Evolutionary conservation across 1,140 invertebrate genomes (phyloP), one percentile per base, ranked within the genome.

Genomic region (Caenorhabditis latens): DNA sequence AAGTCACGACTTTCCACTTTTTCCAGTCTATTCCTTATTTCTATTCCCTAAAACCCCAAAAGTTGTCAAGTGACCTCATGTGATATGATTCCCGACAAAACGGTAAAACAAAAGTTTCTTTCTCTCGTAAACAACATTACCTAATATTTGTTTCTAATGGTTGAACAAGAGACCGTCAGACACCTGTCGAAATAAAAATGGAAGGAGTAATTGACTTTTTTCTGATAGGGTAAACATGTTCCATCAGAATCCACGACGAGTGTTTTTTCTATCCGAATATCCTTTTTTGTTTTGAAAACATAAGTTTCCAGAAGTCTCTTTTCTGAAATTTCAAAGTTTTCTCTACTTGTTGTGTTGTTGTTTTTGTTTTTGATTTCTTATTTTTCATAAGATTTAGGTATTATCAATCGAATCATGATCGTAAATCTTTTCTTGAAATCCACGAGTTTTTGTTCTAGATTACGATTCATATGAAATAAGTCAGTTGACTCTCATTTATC

Each of bases 91-190:
- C 42, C 61, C 32, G 24, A 32, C n/a, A 24, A 65, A 19, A 48
- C 32, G 9, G 71, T 46, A 79, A 79, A 43, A 79, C 16, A 75
- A 79, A 53, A 46, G 24, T 79, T 40, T 53, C 50, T 53, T 50
- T 48, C 13, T 19, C 32, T 9, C 46, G 46, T 79, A 53, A 32
- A 53, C 46, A 53, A 53, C 46, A 4, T 14, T 32, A 63, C 71
- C 40, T 32, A 79, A 50, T 79, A 79, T 79, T 79, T 48, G 71
- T 79, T 48, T 79, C 43, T 71, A 46, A 58, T n/a, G 55, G 55
- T 58, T 19, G n/a, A 58, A 14, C 14, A 58, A n/a, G n/a, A 14
- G n/a, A 14, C 9, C 50, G 16, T 16, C 50, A 9, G 9, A 53
- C 50, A n/a, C 19, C 19, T 14, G 55, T 6, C 13, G 19, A 58